A percentile compares a stretch with the other conserved stretches of the same genome.
phyloP scores from a whole-genome alignment of 2,888 invertebrate genomes.

The Pogonocherus hispidulus region DNA sequence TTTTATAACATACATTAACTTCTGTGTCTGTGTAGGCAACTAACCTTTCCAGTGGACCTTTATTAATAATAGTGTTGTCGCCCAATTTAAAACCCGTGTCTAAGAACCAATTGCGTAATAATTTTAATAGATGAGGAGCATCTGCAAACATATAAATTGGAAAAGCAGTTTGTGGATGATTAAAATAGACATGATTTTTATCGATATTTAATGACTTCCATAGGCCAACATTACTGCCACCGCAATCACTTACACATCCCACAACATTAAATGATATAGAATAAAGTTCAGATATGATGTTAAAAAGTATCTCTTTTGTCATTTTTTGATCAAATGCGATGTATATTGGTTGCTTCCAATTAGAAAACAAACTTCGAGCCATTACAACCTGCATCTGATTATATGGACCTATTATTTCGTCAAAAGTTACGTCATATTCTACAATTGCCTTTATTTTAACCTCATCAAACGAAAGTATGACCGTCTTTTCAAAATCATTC shows the following conservation, averaged over 20 bases:
- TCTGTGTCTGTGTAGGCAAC: slow-evolving; percentile 2
- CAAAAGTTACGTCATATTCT: slow-evolving; percentile 35
- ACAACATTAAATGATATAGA: slow-evolving; percentile 36
- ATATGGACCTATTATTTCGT: slow-evolving; percentile 50
- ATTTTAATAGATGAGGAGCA: slow-evolving; percentile 21
- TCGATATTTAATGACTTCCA: slow-evolving; percentile 42
- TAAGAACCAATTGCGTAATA: slow-evolving; percentile 34
- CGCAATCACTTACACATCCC: slow-evolving; percentile 51
- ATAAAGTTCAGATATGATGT: slow-evolving; percentile 9
- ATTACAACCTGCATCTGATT: slow-evolving; percentile 43
- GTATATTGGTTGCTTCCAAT: slow-evolving; percentile 51
- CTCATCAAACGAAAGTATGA: slow-evolving; percentile 40
- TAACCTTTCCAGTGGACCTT: not conserved
- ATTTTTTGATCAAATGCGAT: slow-evolving; percentile 57
- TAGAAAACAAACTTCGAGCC: slow-evolving; percentile 43
- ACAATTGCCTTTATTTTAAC: slow-evolving; percentile 28
- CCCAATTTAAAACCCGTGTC: slow-evolving; percentile 29
- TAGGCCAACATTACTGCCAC: slow-evolving; percentile 45
- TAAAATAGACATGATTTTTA: slow-evolving; percentile 36
- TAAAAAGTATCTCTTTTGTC: slow-evolving; percentile 41
- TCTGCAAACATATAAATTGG: slow-evolving; percentile 38
- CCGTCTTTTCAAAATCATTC: slow-evolving; percentile 12
- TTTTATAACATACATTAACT: slow-evolving; percentile 20
- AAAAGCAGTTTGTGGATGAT: slow-evolving; percentile 37
- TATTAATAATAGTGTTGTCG: not conserved